Base-by-base conservation (phyloP, 2,888 invertebrate species). In the Dascillus cervinus region DNA sequence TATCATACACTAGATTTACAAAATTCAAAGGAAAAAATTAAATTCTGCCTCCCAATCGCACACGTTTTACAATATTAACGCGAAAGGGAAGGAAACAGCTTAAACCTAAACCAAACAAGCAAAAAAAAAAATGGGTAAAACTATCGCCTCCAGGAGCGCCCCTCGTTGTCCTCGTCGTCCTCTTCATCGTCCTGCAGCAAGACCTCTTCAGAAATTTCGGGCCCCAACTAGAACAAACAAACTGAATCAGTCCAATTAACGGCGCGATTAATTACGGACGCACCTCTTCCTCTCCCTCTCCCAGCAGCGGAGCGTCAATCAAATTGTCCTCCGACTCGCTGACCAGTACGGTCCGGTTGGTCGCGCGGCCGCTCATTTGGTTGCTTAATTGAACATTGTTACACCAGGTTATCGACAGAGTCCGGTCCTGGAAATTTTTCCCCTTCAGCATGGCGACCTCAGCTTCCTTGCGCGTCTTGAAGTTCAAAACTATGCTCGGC, bases 141-240 rank as follows among this genome's bases (percentile, higher is more conserved):
- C 82, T 75, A 89, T 83, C 90, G 89, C 44, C 91, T 72, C 92
- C 92, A 92, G 13, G 89, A 87, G 44, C 91, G 74, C 50, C 86
- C 82, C 60, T 84, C 82, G 41, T 80, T 81, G 25, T 81, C 83
- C 8, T 88, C 86, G 23, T 91, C 90, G 27, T 91, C 91, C 39
- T 91, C 90, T 53, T 91, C 85, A 48, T 82, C 82, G 50, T 81
- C 83, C 50, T 83, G 83, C 6, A 90, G 72, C 11, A 85, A 72
- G 30, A 82, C 67, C 52, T 85, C 77, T 46, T 79, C 78, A 31
- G 72, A 66, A 25, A 68, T 60, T 49, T 65, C 69, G 44, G 60
- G 61, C 29, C 53, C 55, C 34, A 60, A 19, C 58, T 60, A 30
- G 38, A 41, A 38, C 32, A 19, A 17, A 17, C 17, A 17, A 6